Percentiles rank a stretch among this genome's conserved stretches.
These are phyloP conservation scores for Lacerta agilis DNA, from an alignment of 2,797 vertebrate species.

Conservation along the genomic window DNA sequence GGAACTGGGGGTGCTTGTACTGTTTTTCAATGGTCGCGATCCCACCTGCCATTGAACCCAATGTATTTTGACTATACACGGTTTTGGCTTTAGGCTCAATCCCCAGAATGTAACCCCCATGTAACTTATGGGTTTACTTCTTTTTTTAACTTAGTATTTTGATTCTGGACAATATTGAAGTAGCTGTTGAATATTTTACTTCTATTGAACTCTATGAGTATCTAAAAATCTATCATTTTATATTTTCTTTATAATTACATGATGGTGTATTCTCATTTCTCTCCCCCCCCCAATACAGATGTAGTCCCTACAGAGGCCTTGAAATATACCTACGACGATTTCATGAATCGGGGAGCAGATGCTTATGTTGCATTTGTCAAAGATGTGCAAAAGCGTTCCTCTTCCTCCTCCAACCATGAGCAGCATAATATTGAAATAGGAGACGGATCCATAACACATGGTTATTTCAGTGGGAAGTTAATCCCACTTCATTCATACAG, in stretches of 20 bases:
- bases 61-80: neutral
- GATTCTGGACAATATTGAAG: neutral
- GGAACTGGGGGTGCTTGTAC: neutral
- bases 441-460: conserved; percentile 49
- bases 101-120: neutral
- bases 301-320: conserved; percentile 51
- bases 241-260: neutral
- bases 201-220: neutral
- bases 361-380: conserved; percentile 74
- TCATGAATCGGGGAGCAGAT: conserved; percentile 59
- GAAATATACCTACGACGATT: conserved; percentile 74
- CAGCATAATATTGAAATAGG: conserved; percentile 68
- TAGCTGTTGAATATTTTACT: neutral
- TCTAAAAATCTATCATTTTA: neutral
- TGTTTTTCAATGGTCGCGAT: too few relatives aligned
- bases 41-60: too few relatives aligned
- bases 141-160: neutral
- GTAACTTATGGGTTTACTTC: too few relatives aligned
- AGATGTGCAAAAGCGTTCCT: conserved; percentile 23
- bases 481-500: conserved; percentile 75
- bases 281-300: conserved; percentile 47
- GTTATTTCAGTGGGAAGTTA: conserved; percentile 76
- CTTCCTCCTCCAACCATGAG: conserved; percentile 35
- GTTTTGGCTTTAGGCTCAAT: neutral
- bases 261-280: neutral